Conservation (phyloP, 2,888 invertebrate species). For the Caenorhabditis japonica region DNA sequence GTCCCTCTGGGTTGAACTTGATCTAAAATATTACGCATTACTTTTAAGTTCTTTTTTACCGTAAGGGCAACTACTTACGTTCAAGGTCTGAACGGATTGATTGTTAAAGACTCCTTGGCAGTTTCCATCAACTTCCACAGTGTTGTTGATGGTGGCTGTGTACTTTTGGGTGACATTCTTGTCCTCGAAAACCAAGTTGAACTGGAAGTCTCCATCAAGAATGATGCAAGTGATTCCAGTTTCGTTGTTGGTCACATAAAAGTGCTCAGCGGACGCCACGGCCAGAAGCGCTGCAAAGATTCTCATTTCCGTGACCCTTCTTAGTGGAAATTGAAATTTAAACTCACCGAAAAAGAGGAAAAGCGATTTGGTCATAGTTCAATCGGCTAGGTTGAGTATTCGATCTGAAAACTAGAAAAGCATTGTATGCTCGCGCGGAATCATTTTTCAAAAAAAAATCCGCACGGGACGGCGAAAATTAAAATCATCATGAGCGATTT, state of each 20-base stretch:
- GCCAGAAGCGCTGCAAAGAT: constrained; percentile 35
- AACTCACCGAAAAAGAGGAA: constrained; percentile 21
- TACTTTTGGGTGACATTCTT: constrained; percentile 53
- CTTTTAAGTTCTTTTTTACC: not conserved
- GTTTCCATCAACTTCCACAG: constrained; percentile 46
- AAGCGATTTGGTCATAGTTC: constrained; percentile 38
- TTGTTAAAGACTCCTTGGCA: constrained; percentile 49
- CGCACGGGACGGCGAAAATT: too few species aligned
- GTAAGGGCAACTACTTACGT: constrained; percentile 34
- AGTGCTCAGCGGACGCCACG: constrained; percentile 42
- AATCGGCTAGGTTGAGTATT: constrained; percentile 10
- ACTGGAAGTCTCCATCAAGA: constrained; percentile 58
- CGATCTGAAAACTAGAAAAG: constrained; percentile 18
- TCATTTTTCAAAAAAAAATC: too few species aligned
- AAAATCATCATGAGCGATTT: too few species aligned
- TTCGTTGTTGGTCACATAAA: constrained; percentile 43
- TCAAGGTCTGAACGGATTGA: constrained; percentile 56
- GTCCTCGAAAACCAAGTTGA: constrained; percentile 38
- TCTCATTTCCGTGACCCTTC: not conserved
- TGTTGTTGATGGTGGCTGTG: constrained; percentile 48
- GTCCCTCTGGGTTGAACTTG: constrained; percentile 57
- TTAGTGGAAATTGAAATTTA: not conserved
- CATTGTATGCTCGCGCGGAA: not conserved
- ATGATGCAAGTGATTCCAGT: constrained; percentile 60
- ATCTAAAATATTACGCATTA: constrained; percentile 39